These are phyloP conservation scores for Abscondita cerata DNA, from an alignment of 2,888 invertebrate genomes.

Conservation along the genomic window DNA sequence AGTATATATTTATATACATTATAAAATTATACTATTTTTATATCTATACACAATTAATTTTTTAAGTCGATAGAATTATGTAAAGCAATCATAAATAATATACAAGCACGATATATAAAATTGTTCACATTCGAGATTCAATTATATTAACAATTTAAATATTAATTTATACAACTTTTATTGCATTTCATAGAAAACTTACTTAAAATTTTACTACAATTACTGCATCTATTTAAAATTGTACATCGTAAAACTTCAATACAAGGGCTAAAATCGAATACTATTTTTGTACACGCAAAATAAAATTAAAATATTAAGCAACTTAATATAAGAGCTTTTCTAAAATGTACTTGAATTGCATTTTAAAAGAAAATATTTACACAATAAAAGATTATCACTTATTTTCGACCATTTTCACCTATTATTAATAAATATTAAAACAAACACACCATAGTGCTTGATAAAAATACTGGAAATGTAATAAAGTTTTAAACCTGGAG, in stretches of 20 bases:
- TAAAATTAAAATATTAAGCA: not conserved
- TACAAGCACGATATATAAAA: not conserved
- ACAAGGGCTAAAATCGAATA: not conserved
- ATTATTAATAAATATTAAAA: too few relatives aligned
- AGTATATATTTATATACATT: slow-evolving; percentile 14
- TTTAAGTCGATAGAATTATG: not conserved
- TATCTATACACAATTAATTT: slow-evolving; percentile 17
- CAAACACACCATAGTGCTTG: too few relatives aligned
- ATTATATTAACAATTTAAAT: not conserved
- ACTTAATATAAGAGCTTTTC: not conserved
- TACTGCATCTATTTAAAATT: not conserved
- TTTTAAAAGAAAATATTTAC: too few relatives aligned
- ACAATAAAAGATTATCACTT: too few relatives aligned
- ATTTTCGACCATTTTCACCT: too few relatives aligned
- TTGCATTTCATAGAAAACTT: too few relatives aligned
- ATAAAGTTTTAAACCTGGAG: too few relatives aligned
- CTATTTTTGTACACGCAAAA: not conserved
- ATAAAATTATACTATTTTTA: slow-evolving; percentile 13
- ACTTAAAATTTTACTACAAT: too few relatives aligned
- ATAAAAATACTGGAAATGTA: too few relatives aligned
- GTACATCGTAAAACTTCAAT: slow-evolving; percentile 2
- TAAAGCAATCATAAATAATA: slow-evolving; percentile 6
- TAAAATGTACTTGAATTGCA: not conserved
- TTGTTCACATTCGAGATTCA: not conserved
- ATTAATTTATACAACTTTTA: too few relatives aligned